Conservation (phyloP, 2,888 invertebrate species). For the Lycia hirtaria region DNA sequence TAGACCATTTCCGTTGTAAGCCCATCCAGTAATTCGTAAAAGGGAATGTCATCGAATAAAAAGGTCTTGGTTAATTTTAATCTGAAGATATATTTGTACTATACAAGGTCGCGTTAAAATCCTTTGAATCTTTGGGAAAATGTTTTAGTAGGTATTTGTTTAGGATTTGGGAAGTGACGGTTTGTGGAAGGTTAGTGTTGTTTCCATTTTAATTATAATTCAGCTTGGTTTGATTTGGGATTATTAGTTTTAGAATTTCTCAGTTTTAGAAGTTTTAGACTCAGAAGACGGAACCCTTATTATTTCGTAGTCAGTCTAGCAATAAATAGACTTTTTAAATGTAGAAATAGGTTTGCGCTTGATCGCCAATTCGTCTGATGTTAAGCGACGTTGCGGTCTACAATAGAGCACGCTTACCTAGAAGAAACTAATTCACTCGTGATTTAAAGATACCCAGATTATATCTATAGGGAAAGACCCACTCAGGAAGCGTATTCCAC, state of each 20-base stretch:
- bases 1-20: conserved; percentile 26
- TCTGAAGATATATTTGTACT: conserved; percentile 38
- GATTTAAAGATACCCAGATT: too few relatives aligned
- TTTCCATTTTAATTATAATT: background rate
- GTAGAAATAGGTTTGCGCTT: too few relatives aligned
- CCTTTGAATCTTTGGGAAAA: conserved; percentile 9
- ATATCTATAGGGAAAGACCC: too few relatives aligned
- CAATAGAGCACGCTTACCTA: too few relatives aligned
- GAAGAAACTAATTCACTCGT: too few relatives aligned
- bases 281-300: too few relatives aligned
- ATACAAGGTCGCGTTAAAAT: conserved; percentile 20
- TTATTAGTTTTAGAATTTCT: conserved; percentile 1
- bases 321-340: too few relatives aligned
- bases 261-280: too few relatives aligned
- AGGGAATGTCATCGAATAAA: conserved; percentile 52
- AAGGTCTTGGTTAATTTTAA: conserved; percentile 52
- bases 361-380: too few relatives aligned
- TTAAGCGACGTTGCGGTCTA: too few relatives aligned
- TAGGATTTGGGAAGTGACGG: conserved; percentile 1
- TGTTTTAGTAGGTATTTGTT: conserved; percentile 19
- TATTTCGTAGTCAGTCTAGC: too few relatives aligned
- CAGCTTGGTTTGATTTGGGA: background rate
- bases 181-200: conserved; percentile 1
- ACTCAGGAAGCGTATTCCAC: too few relatives aligned
- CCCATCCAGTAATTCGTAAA: conserved; percentile 50